phyloP scores from a whole-genome alignment of 2,888 invertebrate genomes.

The Eumerus sabulonum region DNA sequence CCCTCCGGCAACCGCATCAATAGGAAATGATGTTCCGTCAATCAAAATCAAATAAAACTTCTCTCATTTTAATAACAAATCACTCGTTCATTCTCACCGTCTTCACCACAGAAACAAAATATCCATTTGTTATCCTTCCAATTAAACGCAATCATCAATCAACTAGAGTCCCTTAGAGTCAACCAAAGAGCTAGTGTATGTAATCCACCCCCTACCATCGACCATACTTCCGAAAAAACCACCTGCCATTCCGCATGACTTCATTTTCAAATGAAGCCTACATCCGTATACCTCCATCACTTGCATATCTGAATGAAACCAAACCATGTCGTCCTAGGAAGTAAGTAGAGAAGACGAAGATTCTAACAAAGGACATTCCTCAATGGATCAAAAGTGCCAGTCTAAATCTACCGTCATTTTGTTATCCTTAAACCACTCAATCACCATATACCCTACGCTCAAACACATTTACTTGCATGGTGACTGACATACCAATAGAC shows the following conservation, averaged over 20 bases:
- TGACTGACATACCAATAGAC: background rate
- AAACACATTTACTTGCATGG: too few relatives aligned
- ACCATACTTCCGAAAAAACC: too few relatives aligned
- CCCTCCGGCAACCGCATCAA: slow-evolving; percentile 34
- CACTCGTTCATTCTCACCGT: slow-evolving; percentile 36
- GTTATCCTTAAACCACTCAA: slow-evolving; percentile 7
- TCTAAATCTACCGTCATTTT: slow-evolving; percentile 29
- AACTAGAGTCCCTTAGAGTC: slow-evolving; percentile 46
- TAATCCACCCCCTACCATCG: too few relatives aligned
- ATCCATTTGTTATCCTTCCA: slow-evolving; percentile 65
- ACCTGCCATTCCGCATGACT: slow-evolving; percentile 21
- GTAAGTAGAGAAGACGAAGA: slow-evolving; percentile 19
- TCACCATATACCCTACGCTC: background rate
- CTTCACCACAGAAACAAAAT: slow-evolving; percentile 29
- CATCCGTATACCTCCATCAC: slow-evolving; percentile 29
- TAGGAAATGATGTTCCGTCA: slow-evolving; percentile 41
- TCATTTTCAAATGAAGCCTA: slow-evolving; percentile 23
- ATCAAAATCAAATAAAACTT: slow-evolving; percentile 60
- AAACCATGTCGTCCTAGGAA: too few relatives aligned
- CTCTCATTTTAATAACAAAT: slow-evolving; percentile 52
- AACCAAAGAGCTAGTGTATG: too few relatives aligned
- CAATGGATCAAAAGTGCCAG: slow-evolving; percentile 53
- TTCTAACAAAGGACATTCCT: slow-evolving; percentile 36
- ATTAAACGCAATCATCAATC: slow-evolving; percentile 67
- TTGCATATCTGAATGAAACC: background rate